phyloP scores from a whole-genome alignment of 2,113 vertebrate genomes.

The Semicossyphus pulcher region DNA sequence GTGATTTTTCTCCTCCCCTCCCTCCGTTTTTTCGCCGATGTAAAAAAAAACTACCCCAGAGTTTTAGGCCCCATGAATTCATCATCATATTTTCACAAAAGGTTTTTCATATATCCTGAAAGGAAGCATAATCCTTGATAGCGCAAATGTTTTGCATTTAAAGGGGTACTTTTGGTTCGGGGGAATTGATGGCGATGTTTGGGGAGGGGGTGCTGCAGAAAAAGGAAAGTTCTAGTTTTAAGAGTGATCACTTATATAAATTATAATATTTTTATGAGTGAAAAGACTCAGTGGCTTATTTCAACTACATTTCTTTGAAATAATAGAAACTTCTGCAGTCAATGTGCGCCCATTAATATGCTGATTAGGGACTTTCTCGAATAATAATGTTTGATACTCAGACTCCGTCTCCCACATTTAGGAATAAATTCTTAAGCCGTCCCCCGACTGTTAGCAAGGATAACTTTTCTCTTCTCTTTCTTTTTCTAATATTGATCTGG shows the following conservation, averaged over 20 bases:
- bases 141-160: constrained; percentile 86
- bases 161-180: constrained; percentile 79
- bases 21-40: constrained; percentile 65
- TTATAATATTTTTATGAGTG: constrained; percentile 79
- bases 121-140: constrained; percentile 85
- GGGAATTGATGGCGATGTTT: constrained; percentile 76
- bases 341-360: constrained; percentile 77
- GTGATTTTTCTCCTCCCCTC: constrained; percentile 80
- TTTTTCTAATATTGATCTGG: constrained; percentile 66
- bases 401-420: constrained; percentile 47
- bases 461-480: not conserved
- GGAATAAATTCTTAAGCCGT: constrained; percentile 68
- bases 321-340: constrained; percentile 69
- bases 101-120: constrained; percentile 78
- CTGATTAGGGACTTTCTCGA: constrained; percentile 79
- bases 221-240: constrained; percentile 76
- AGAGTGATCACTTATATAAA: constrained; percentile 81
- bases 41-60: constrained; percentile 83
- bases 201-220: constrained; percentile 32
- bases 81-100: constrained; percentile 85
- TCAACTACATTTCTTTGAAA: constrained; percentile 71
- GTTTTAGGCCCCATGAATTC: constrained; percentile 82
- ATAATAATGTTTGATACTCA: constrained; percentile 78
- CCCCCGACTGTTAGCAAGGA: constrained; percentile 45
- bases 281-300: constrained; percentile 78